Evolutionary conservation across 1,140 invertebrate species (phyloP), one percentile per base, ranked within the genome.

Genomic region (Plodia interpunctella): DNA sequence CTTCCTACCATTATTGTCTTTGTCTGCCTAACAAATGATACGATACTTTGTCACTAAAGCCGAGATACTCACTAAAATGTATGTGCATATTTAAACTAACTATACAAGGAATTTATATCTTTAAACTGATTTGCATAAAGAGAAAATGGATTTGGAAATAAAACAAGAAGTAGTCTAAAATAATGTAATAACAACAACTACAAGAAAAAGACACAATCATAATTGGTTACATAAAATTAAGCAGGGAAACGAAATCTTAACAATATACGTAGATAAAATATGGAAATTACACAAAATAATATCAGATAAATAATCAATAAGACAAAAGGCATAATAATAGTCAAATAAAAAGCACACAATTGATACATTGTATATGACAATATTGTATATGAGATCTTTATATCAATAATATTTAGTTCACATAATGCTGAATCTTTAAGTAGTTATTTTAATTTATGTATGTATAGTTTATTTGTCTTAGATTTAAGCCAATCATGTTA

Each of bases 131-230:
- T 8, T 50, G 25, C 10, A 25, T 55, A 35, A 25, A 25, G 28
- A 32, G 8, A 28, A 55, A 56, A 44, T 56, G 54, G 49, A 57
- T 52, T 62, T 32, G 55, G 72, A 78, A 32, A 74, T 74, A 68
- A 78, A 78, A 78, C 70, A 71, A 77, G 70, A 59, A 30, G 68
- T 66, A 54, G 52, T 49, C 60, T 25, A 53, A 52, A 18, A 72
- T 70, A 64, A 65, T 78, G 62, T 78, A 78, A 76, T 75, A 70
- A 65, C 53, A 63, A 28, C 21, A n/a, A 64, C 59, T 57, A 56
- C 30, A 32, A 32, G 55, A 54, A 51, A 60, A 30, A 54, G 49
- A 49, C 52, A 68, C 51, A 54, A 44, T 65, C 57, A 62, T 56
- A 67, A 57, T 44, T 61, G 38, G 38, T 1, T 44, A 44, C 10